Conservation (phyloP, 2,797 vertebrate genomes). For the Trichosurus vulpecula region DNA sequence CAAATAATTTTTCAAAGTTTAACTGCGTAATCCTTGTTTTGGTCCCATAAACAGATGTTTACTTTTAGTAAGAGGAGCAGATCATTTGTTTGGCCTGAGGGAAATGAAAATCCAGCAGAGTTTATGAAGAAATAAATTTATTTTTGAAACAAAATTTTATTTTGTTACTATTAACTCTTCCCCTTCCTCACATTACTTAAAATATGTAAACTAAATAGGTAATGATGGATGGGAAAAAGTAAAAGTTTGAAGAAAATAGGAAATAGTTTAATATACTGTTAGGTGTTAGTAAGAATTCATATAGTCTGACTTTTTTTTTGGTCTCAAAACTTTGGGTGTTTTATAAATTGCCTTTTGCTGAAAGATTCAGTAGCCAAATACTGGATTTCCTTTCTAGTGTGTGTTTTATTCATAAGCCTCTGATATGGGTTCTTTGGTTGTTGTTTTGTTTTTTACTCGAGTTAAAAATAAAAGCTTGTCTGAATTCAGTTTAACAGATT, state of each 20-base stretch:
- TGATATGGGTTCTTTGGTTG: neutral
- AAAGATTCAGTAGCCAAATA: neutral
- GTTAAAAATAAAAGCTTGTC: neutral
- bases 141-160: slow-evolving; percentile 24
- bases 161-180: slow-evolving; percentile 26
- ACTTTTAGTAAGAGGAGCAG: slow-evolving; percentile 14
- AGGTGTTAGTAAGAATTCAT: neutral
- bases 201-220: neutral
- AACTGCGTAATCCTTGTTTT: slow-evolving; percentile 1
- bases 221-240: neutral
- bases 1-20: slow-evolving; percentile 12
- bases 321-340: neutral
- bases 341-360: neutral
- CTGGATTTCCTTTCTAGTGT: neutral
- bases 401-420: neutral
- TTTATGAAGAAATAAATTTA: slow-evolving; percentile 23
- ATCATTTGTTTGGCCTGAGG: slow-evolving; percentile 37
- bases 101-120: slow-evolving; percentile 17
- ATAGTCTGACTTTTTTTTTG: neutral
- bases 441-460: neutral
- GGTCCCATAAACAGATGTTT: slow-evolving; percentile 30
- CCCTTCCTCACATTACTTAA: slow-evolving; percentile 31
- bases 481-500: neutral
- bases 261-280: neutral
- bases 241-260: slow-evolving; percentile 49